These are phyloP conservation scores for Rosalia funebris DNA, from an alignment of 2,888 invertebrate genomes.

Conservation along the genomic window DNA sequence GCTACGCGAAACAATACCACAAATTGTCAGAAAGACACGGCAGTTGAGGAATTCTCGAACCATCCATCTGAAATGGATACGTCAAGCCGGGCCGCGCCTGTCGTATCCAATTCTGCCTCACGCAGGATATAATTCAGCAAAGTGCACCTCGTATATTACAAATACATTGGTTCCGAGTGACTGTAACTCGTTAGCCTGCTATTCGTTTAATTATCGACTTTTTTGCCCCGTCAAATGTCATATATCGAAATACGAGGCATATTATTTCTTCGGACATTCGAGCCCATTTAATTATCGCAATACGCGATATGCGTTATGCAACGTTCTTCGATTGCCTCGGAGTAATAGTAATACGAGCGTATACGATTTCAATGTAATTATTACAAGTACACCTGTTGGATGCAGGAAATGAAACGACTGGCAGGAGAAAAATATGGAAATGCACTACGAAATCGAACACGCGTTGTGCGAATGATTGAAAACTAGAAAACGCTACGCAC, in stretches of 20 bases:
- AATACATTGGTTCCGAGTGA: not conserved
- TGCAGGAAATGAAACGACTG: not conserved
- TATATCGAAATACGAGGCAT: not conserved
- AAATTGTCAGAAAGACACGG: no score
- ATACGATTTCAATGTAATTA: not conserved
- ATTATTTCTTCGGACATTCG: not conserved
- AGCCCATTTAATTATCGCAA: not conserved
- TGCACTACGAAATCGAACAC: no score
- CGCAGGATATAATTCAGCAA: not conserved
- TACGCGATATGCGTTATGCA: not conserved
- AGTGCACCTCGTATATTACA: not conserved
- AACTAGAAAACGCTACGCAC: no score
- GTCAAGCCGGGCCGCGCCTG: not conserved
- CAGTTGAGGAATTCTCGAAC: not conserved
- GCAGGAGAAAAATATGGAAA: no score
- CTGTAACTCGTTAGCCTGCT: not conserved
- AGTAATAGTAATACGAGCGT: not conserved
- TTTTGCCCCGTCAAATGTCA: not conserved
- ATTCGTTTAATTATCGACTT: not conserved
- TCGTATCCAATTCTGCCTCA: not conserved
- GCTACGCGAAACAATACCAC: no score
- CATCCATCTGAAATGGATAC: not conserved
- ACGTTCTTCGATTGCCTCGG: not conserved
- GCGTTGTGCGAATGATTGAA: no score
- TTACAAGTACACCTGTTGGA: not conserved